phyloP scores from a whole-genome alignment of 1,140 invertebrate genomes.

The Drosophila santomea region DNA sequence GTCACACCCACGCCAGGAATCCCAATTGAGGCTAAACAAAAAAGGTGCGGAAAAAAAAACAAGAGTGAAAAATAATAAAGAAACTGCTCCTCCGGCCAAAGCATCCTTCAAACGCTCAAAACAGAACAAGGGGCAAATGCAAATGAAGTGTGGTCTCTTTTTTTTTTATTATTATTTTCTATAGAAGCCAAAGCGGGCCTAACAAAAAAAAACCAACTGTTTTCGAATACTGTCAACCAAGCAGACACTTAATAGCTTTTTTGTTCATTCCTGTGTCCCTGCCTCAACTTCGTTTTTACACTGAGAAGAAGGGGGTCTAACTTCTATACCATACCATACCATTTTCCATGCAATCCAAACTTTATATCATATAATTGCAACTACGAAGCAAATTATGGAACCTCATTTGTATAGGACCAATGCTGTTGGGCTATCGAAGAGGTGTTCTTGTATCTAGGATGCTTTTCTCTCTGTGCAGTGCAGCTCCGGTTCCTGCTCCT shows the following conservation, averaged over 20 bases:
- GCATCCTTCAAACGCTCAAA: constrained; percentile 66
- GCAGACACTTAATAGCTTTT: constrained; percentile 80
- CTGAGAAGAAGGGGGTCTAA: background rate
- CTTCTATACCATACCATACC: too few species aligned
- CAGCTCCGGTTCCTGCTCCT: constrained; percentile 54
- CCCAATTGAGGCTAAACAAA: constrained; percentile 53
- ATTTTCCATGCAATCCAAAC: background rate
- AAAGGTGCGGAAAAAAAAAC: constrained; percentile 37
- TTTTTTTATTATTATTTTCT: constrained; percentile 56
- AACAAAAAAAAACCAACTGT: constrained; percentile 50
- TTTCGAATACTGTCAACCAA: constrained; percentile 76
- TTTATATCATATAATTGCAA: too few species aligned
- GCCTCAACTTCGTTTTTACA: constrained; percentile 15
- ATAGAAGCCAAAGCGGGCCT: constrained; percentile 10
- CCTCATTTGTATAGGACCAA: too few species aligned
- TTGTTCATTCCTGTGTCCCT: constrained; percentile 46
- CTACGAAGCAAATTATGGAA: too few species aligned
- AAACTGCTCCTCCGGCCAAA: constrained; percentile 46
- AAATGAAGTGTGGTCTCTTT: constrained; percentile 70
- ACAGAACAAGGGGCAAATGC: constrained; percentile 62
- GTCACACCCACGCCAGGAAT: constrained; percentile 73
- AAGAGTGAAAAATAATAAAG: constrained; percentile 50
- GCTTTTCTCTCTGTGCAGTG: constrained; percentile 1
- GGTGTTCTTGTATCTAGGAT: too few species aligned
- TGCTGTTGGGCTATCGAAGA: too few species aligned